These are phyloP conservation scores for Leucophenga montana DNA, from an alignment of 2,888 invertebrate species.

Conservation along the genomic window DNA sequence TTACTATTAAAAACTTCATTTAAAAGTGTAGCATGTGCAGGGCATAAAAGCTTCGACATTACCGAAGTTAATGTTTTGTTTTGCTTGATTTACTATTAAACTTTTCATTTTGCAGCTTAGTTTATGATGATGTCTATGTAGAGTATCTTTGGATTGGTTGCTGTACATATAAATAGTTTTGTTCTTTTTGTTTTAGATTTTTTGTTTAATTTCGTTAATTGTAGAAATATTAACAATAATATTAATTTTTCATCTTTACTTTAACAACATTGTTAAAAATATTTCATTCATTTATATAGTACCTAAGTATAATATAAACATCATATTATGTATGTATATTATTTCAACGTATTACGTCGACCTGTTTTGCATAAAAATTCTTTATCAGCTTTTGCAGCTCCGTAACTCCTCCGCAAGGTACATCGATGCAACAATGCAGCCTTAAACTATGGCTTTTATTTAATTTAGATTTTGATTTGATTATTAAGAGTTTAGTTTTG, in stretches of 20 bases:
- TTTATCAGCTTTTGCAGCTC: slow-evolving; percentile 2
- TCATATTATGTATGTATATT: neutral
- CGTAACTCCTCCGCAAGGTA: neutral
- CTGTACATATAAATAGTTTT: slow-evolving; percentile 22
- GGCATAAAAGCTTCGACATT: too few relatives aligned
- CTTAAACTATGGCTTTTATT: slow-evolving; percentile 1
- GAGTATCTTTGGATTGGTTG: slow-evolving; percentile 1
- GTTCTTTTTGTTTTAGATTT: neutral
- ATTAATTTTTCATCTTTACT: neutral
- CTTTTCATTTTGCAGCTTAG: neutral
- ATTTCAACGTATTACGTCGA: slow-evolving; percentile 11
- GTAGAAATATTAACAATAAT: slow-evolving; percentile 27
- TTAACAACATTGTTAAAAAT: slow-evolving; percentile 24
- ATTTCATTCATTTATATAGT: slow-evolving; percentile 6
- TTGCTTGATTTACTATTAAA: neutral
- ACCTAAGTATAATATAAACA: slow-evolving; percentile 17
- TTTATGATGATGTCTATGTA: too few relatives aligned
- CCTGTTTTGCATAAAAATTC: slow-evolving; percentile 22
- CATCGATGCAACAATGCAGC: slow-evolving; percentile 1
- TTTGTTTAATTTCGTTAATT: neutral
- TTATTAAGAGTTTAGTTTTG: too few relatives aligned
- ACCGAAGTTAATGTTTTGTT: neutral
- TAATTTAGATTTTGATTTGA: neutral
- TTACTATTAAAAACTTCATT: too few relatives aligned
- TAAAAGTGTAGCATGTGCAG: too few relatives aligned